Conservation (phyloP, 2,888 invertebrate species). For the Palloptera scutellata region DNA sequence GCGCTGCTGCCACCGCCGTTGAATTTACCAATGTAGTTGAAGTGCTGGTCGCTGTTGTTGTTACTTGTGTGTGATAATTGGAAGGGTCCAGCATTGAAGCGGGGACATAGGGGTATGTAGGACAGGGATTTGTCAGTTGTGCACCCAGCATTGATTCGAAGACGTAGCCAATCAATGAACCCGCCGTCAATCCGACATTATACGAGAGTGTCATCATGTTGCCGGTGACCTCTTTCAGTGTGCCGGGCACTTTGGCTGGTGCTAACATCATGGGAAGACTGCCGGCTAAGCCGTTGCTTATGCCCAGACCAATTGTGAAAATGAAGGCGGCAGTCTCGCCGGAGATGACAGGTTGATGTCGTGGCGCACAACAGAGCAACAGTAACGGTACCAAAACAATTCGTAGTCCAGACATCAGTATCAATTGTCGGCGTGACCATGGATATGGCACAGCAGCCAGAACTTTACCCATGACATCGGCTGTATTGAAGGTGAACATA, state of each 20-base stretch:
- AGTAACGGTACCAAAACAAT: slow-evolving; percentile 81
- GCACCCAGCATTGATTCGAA: slow-evolving; percentile 73
- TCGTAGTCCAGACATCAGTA: slow-evolving; percentile 77
- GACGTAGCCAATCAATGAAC: slow-evolving; percentile 84
- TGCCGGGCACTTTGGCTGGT: slow-evolving; percentile 84
- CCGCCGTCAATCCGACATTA: slow-evolving; percentile 84
- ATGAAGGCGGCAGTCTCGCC: slow-evolving; percentile 73
- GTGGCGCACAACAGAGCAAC: slow-evolving; percentile 82
- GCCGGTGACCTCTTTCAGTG: slow-evolving; percentile 88
- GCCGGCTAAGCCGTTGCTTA: slow-evolving; percentile 88
- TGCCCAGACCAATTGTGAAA: slow-evolving; percentile 76
- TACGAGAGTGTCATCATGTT: slow-evolving; percentile 95
- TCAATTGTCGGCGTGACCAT: slow-evolving; percentile 82
- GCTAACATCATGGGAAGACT: slow-evolving; percentile 94
- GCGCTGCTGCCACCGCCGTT: slow-evolving; percentile 52
- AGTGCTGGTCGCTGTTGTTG: slow-evolving; percentile 30
- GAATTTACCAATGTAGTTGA: slow-evolving; percentile 45
- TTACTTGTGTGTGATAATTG: slow-evolving; percentile 32
- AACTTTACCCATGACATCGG: slow-evolving; percentile 81
- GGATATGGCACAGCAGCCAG: slow-evolving; percentile 82
- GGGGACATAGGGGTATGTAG: slow-evolving; percentile 56
- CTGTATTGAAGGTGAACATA: slow-evolving; percentile 88
- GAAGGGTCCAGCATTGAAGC: slow-evolving; percentile 37
- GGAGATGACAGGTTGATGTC: slow-evolving; percentile 76
- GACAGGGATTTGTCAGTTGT: slow-evolving; percentile 66